Evolutionary conservation across 2,797 vertebrate species (phyloP), one percentile per base, ranked within the genome.

Genomic region (Meda fulgida): DNA sequence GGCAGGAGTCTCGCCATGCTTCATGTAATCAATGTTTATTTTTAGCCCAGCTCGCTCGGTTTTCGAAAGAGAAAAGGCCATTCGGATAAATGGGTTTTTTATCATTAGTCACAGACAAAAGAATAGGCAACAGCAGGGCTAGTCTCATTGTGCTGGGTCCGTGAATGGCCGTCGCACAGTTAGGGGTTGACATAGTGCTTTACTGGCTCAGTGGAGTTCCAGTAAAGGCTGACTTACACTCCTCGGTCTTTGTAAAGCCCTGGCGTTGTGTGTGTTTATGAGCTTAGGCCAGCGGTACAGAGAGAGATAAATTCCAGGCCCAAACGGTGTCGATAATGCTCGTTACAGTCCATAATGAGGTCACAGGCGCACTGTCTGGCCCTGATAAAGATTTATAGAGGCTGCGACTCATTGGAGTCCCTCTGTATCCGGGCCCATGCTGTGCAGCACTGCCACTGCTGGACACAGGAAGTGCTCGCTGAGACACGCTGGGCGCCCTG

Each of bases 311-410:
- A 95, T 94, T 92, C 90, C 84, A 34, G 81, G 65, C 69, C 78
- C 89, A 88, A 92, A 89, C 78, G 89, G 85, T 89, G 92, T 91
- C 91, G 91, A 93, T 93, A 93, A 90, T 81, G 80, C 91, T 91
- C 87, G 91, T 93, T 93, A 93, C 89, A 84, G 81, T 84, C 88
- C 8, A 87, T 94, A 95, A 94, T 93, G 93, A 93, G 94, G 93
- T 95, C 93, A 93, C 90, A 92, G 92, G 91, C 89, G 53, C 90
- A 85, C 78, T 66, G 90, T 94, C 93, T 89, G 85, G 48, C 90
- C 88, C 88, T 89, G 90, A 94, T 94, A 89, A 92, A 95, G 93
- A 95, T 94, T 94, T 95, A 94, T 91, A 92, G 87, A 90, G 91
- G 71, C 82, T 85, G 69, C 80, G 88, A 85, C 81, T 87, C 85